Conservation (phyloP, 2,888 invertebrate genomes). For the Buathra laborator region DNA sequence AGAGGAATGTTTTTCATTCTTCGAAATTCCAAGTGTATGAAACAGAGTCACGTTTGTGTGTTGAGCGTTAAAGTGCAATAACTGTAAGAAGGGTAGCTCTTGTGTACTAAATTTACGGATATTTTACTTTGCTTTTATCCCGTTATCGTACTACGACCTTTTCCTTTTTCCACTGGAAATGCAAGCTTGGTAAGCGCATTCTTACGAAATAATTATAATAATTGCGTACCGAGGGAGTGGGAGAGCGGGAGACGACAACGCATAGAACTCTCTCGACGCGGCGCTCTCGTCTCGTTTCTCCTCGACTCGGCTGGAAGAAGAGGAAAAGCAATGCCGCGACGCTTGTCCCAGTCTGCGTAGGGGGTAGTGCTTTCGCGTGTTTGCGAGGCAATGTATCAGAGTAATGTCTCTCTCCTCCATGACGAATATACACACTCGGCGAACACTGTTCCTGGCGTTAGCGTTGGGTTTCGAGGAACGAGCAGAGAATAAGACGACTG, state of each 20-base stretch:
- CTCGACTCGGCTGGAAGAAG: constrained; percentile 26
- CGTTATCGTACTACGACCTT: constrained; percentile 26
- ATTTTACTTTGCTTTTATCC: constrained; percentile 36
- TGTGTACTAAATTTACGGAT: constrained; percentile 34
- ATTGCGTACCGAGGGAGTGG: constrained; percentile 24
- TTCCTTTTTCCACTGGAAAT: neutral
- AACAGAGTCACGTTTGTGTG: constrained; percentile 1
- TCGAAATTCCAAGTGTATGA: constrained; percentile 13
- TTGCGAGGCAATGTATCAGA: constrained; percentile 67
- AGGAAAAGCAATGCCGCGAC: constrained; percentile 44
- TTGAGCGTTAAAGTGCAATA: constrained; percentile 47
- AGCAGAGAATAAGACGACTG: constrained; percentile 23
- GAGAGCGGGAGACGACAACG: constrained; percentile 27
- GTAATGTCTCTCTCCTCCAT: constrained; percentile 45
- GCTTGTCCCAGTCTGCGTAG: constrained; percentile 50
- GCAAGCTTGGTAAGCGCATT: constrained; percentile 20
- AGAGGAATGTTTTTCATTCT: constrained; percentile 42
- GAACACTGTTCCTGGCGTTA: constrained; percentile 25
- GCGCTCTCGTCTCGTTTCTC: constrained; percentile 42
- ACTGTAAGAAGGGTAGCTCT: neutral
- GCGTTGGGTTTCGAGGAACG: constrained; percentile 27
- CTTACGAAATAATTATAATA: constrained; percentile 63
- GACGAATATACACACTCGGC: constrained; percentile 32
- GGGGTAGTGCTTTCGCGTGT: constrained; percentile 68
- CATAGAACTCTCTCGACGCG: constrained; percentile 5